phyloP scores from a whole-genome alignment of 2,797 vertebrate genomes.

The Vespertilio murinus region DNA sequence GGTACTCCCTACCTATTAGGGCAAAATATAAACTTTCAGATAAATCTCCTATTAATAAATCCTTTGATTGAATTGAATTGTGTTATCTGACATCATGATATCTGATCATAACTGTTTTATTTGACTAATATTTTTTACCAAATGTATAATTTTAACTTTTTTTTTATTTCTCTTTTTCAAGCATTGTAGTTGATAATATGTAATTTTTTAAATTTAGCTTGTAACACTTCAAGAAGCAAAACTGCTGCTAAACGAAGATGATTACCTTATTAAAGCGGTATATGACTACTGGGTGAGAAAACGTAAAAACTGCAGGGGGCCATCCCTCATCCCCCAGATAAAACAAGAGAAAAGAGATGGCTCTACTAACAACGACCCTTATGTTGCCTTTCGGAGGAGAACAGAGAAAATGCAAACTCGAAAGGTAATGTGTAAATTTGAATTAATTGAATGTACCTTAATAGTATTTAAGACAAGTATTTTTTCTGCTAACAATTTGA shows the following conservation, averaged over 20 bases:
- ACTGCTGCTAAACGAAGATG: constrained; percentile 94
- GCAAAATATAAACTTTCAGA: constrained; percentile 14
- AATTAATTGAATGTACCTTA: constrained; percentile 26
- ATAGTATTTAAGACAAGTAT: constrained; percentile 10
- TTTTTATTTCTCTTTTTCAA: constrained; percentile 44
- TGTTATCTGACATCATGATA: constrained; percentile 18
- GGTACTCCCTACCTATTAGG: not conserved
- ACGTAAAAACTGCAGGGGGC: constrained; percentile 91
- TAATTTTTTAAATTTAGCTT: constrained; percentile 83
- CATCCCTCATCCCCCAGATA: constrained; percentile 91
- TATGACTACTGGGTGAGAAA: constrained; percentile 97
- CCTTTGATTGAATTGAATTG: constrained; percentile 24
- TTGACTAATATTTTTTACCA: not conserved
- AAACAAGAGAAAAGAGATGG: constrained; percentile 95
- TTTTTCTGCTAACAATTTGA: constrained; percentile 35
- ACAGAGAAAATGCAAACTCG: constrained; percentile 97
- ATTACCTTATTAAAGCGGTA: constrained; percentile 96
- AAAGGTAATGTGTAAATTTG: constrained; percentile 86
- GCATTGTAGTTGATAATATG: not conserved
- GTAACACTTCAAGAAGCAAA: constrained; percentile 94
- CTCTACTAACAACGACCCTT: constrained; percentile 93
- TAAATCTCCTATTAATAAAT: constrained; percentile 7
- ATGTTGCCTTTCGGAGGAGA: constrained; percentile 94
- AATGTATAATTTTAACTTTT: constrained; percentile 45
- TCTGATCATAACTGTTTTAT: constrained; percentile 16